Evolutionary conservation across 1,140 invertebrate species (phyloP).

Genomic region (Drosophila subpulchrella): DNA sequence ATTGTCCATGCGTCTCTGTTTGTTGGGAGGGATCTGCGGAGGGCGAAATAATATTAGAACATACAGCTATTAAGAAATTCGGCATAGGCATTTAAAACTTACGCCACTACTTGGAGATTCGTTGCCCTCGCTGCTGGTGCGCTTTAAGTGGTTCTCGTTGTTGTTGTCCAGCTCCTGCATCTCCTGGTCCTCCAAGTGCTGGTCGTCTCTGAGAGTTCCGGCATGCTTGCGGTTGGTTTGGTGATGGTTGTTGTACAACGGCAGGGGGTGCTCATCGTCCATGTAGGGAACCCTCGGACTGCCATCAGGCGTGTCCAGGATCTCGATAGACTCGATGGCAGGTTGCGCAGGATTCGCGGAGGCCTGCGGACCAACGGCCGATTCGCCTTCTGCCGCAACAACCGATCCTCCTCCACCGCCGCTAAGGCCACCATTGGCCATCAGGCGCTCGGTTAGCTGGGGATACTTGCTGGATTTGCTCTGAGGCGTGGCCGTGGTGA

Average conservation of each 20-base stretch:
- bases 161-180: conserved; percentile 52
- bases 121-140: conserved; percentile 43
- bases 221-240: conserved; percentile 19
- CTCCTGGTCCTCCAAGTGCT: conserved; percentile 31
- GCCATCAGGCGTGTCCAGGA: conserved; percentile 77
- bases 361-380: conserved; percentile 1
- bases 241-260: conserved; percentile 55
- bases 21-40: conserved; percentile 52
- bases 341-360: conserved; percentile 19
- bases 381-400: neutral
- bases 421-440: conserved; percentile 63
- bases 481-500: conserved; percentile 28
- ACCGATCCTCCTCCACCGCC: conserved; percentile 14
- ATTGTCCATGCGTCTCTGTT: conserved; percentile 67
- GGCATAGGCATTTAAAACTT: conserved; percentile 19
- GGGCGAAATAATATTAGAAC: neutral
- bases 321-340: conserved; percentile 79
- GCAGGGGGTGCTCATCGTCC: conserved; percentile 32
- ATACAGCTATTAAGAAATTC: neutral
- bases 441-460: conserved; percentile 70
- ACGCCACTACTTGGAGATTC: conserved; percentile 66
- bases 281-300: conserved; percentile 59
- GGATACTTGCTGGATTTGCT: conserved; percentile 67
- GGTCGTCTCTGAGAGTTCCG: conserved; percentile 5
- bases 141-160: conserved; percentile 69